Evolutionary conservation across 2,797 vertebrate genomes (phyloP).

Genomic region (Rhinoraja longicauda): DNA sequence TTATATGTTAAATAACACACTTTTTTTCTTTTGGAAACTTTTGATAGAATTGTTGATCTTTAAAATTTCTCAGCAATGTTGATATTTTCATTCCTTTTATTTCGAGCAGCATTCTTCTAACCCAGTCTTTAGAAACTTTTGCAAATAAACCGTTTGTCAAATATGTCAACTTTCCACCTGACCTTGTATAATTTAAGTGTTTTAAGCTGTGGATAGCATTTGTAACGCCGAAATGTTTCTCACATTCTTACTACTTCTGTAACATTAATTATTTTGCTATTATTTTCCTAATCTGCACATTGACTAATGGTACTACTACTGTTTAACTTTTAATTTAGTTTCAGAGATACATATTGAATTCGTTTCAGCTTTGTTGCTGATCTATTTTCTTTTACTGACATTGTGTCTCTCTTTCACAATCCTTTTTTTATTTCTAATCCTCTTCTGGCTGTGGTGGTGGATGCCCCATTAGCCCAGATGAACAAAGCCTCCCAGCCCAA

Average conservation of each 20-base stretch:
- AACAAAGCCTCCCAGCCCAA: conserved; percentile 49
- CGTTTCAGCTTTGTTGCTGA: conserved; percentile 46
- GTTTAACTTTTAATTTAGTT: neutral
- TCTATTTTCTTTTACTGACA: conserved; percentile 41
- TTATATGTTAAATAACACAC: neutral
- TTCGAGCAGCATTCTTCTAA: neutral
- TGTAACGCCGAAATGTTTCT: neutral
- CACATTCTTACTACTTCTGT: neutral
- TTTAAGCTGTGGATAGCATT: neutral
- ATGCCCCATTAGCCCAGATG: conserved; percentile 45
- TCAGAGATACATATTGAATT: neutral
- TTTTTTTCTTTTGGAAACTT: neutral
- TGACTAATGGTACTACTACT: neutral
- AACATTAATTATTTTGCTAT: neutral
- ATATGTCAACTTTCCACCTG: neutral
- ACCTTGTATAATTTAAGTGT: neutral
- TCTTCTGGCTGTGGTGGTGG: conserved; percentile 39
- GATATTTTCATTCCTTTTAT: neutral
- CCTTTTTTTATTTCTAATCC: conserved; percentile 41
- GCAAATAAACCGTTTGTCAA: neutral
- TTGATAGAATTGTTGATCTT: neutral
- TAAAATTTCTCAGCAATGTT: neutral
- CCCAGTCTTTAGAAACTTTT: neutral
- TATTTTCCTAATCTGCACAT: neutral
- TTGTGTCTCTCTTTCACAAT: conserved; percentile 21